These are phyloP conservation scores for Melitaea athalia DNA, from an alignment of 2,888 invertebrate species.

Conservation along the genomic window DNA sequence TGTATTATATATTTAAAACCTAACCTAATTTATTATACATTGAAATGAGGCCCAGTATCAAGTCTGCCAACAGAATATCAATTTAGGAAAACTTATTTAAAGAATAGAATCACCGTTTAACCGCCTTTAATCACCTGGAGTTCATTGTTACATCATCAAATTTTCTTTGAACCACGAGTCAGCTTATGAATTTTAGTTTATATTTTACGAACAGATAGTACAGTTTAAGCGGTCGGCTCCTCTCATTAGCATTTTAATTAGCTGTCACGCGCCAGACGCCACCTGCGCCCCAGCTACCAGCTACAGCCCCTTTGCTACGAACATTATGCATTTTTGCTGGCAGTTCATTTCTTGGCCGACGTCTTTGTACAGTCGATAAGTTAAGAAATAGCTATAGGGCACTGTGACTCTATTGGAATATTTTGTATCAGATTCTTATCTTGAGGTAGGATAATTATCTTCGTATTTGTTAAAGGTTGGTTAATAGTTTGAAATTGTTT, in stretches of 20 bases:
- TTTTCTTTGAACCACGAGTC: slow-evolving; percentile 6
- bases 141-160: slow-evolving; percentile 3
- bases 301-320: slow-evolving; percentile 27
- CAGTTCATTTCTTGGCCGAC: slow-evolving; percentile 38
- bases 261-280: slow-evolving; percentile 51
- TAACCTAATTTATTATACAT: too few species aligned
- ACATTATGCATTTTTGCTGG: slow-evolving; percentile 38
- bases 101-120: not conserved
- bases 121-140: not conserved
- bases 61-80: too few species aligned
- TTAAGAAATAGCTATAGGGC: slow-evolving; percentile 10
- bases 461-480: not conserved
- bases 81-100: too few species aligned
- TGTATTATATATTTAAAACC: too few species aligned
- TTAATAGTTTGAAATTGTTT: not conserved
- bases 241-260: slow-evolving; percentile 79
- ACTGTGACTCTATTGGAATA: slow-evolving; percentile 1
- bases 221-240: slow-evolving; percentile 39
- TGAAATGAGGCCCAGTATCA: too few species aligned
- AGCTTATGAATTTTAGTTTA: slow-evolving; percentile 28
- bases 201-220: slow-evolving; percentile 29
- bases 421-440: not conserved
- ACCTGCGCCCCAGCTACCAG: slow-evolving; percentile 40
- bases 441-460: not conserved
- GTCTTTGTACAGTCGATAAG: slow-evolving; percentile 32